These are phyloP conservation scores for Physocephala rufipes DNA, from an alignment of 2,888 invertebrate genomes.

Conservation along the genomic window DNA sequence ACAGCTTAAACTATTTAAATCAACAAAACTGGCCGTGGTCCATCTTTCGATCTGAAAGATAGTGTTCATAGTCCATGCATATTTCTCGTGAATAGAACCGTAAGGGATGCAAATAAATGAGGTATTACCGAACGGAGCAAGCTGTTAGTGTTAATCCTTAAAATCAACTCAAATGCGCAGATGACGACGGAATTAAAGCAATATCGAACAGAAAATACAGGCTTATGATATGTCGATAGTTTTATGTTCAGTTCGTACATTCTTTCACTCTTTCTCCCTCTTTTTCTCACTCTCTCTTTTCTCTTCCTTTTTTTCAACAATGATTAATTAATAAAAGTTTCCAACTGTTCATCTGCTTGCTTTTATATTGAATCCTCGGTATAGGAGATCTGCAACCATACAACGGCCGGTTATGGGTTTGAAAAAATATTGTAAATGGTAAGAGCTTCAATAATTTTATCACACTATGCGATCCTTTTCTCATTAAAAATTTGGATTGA, in stretches of 20 bases:
- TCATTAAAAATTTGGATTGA: constrained; percentile 1
- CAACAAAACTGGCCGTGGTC: constrained; percentile 48
- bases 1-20: constrained; percentile 52
- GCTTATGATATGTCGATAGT: no score
- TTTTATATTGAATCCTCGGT: no score
- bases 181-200: constrained; percentile 10
- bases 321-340: constrained; percentile 29
- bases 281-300: background rate
- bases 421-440: no score
- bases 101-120: constrained; percentile 41
- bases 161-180: background rate
- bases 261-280: background rate
- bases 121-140: constrained; percentile 30
- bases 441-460: no score
- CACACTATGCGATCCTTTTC: background rate
- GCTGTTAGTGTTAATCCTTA: constrained; percentile 25
- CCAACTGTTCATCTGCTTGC: background rate
- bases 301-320: constrained; percentile 29
- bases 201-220: constrained; percentile 14
- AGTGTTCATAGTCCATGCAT: no score
- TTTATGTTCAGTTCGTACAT: no score
- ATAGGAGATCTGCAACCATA: no score
- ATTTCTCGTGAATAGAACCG: no score
- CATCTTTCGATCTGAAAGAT: constrained; percentile 29
- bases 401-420: no score